phyloP scores from a whole-genome alignment of 2,113 vertebrate genomes.

The Campylomormyrus numenius region DNA sequence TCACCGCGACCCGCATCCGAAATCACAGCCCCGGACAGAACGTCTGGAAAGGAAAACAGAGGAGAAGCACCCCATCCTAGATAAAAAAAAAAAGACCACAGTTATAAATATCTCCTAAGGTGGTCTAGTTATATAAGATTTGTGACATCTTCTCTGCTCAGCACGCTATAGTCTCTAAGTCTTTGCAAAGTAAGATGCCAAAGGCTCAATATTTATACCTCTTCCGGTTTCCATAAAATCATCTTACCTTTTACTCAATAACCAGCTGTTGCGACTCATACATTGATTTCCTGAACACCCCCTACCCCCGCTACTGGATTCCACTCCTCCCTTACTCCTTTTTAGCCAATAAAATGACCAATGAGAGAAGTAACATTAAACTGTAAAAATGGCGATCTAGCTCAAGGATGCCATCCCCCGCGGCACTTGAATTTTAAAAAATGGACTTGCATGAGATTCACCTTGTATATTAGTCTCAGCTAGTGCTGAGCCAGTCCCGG shows the following conservation, averaged over 20 bases:
- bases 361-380: conserved; percentile 24
- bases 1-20: conserved; percentile 45
- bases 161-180: not conserved
- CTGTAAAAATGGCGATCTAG: conserved; percentile 31
- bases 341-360: not conserved
- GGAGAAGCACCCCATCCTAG: conserved; percentile 52
- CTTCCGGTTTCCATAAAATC: not conserved
- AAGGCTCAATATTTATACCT: not conserved
- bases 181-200: not conserved
- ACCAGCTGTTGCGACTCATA: not conserved
- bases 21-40: conserved; percentile 39
- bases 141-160: conserved; percentile 35
- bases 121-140: conserved; percentile 47
- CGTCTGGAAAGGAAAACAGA: conserved; percentile 35
- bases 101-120: conserved; percentile 57
- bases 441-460: conserved; percentile 26
- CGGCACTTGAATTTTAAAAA: conserved; percentile 38
- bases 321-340: not conserved
- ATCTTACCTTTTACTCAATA: not conserved
- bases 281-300: not conserved
- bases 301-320: not conserved
- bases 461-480: conserved; percentile 19
- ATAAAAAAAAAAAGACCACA: conserved; percentile 47
- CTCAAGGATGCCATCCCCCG: conserved; percentile 30
- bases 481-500: conserved; percentile 9